A percentile compares a stretch with the other conserved stretches of the same genome.
Evolutionary conservation across 2,888 invertebrate species (phyloP).

Genomic region (Seira musarum): DNA sequence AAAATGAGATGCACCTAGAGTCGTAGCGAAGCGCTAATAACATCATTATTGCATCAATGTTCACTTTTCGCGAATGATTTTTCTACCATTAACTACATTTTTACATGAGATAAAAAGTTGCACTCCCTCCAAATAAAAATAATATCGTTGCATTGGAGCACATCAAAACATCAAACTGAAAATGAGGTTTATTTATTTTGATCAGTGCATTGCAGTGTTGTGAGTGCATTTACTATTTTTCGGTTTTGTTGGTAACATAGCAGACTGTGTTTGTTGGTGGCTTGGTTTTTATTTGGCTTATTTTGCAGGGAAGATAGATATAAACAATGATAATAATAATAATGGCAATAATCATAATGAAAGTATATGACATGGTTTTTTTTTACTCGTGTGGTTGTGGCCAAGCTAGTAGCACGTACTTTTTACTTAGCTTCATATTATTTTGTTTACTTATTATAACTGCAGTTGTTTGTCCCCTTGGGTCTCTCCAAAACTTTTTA

Average conservation of each 20-base stretch:
- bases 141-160: neutral
- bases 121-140: neutral
- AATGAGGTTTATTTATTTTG: too few species aligned
- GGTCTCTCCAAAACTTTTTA: neutral
- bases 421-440: too few species aligned
- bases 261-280: too few species aligned
- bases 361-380: conserved; percentile 2
- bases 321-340: neutral
- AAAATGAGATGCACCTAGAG: neutral
- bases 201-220: too few species aligned
- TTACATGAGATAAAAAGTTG: neutral
- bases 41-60: conserved; percentile 9
- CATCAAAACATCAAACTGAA: neutral
- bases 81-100: neutral
- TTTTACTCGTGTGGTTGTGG: neutral
- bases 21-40: neutral
- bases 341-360: conserved; percentile 9
- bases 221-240: neutral
- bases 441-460: conserved; percentile 10
- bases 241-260: neutral
- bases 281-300: neutral
- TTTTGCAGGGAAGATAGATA: neutral
- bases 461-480: neutral
- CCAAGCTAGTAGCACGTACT: neutral
- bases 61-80: conserved; percentile 1